phyloP scores from a whole-genome alignment of 2,797 vertebrate genomes.

The Darevskia mixta region DNA sequence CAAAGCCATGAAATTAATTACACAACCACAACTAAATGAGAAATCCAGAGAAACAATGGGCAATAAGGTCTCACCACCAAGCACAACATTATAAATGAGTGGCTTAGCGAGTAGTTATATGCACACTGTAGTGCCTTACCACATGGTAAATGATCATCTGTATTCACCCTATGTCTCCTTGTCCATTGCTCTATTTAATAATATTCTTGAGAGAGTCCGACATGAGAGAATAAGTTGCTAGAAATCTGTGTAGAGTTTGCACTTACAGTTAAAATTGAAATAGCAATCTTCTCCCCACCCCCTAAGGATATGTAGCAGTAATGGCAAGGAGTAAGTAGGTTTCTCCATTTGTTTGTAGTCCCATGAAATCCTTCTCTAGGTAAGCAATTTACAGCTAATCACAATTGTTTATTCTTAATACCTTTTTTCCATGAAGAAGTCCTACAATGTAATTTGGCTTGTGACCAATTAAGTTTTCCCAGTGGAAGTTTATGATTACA shows the following conservation, averaged over 20 bases:
- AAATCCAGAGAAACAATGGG: background rate
- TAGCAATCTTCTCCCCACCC: constrained; percentile 11
- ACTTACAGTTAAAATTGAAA: constrained; percentile 49
- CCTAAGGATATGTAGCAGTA: constrained; percentile 59
- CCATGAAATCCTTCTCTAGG: constrained; percentile 73
- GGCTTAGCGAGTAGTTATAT: background rate
- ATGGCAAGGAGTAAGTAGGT: constrained; percentile 40
- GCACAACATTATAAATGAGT: background rate
- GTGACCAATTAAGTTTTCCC: constrained; percentile 76
- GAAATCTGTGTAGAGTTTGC: constrained; percentile 34
- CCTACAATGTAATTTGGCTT: constrained; percentile 73
- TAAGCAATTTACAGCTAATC: constrained; percentile 79
- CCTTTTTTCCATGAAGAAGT: constrained; percentile 73
- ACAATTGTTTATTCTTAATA: constrained; percentile 78
- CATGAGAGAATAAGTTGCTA: constrained; percentile 21
- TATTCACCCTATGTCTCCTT: constrained; percentile 31
- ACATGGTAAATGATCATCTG: background rate
- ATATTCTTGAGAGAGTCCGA: constrained; percentile 19
- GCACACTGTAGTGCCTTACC: background rate
- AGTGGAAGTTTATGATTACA: constrained; percentile 75
- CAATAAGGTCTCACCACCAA: background rate
- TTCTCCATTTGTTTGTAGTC: constrained; percentile 69
- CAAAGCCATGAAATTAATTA: background rate
- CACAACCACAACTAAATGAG: background rate
- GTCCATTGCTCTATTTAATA: constrained; percentile 16